Evolutionary conservation across 2,113 vertebrate species (phyloP).

Genomic region (Pseudopodoces humilis): DNA sequence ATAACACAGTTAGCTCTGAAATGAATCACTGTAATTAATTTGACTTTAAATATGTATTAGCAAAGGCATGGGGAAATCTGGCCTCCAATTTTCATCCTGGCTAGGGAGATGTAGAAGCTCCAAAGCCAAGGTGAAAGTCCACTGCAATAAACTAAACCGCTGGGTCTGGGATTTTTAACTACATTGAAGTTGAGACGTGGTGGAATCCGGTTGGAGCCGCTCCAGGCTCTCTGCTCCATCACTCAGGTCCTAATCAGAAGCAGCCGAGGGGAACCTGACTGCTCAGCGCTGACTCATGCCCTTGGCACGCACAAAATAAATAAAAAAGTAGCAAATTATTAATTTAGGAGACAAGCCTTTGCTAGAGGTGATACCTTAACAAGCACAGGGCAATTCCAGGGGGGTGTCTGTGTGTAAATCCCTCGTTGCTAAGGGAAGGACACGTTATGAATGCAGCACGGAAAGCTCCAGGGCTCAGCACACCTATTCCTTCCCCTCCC

Average conservation of each 20-base stretch:
- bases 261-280: background rate
- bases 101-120: background rate
- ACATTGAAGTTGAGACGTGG: background rate
- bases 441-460: background rate
- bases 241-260: conserved; percentile 13
- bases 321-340: conserved; percentile 38
- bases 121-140: background rate
- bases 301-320: conserved; percentile 6
- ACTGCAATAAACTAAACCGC: background rate
- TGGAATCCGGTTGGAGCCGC: conserved; percentile 31
- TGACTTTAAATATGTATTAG: background rate
- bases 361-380: background rate
- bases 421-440: background rate
- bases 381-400: background rate
- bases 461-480: conserved; percentile 22
- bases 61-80: background rate
- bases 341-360: background rate
- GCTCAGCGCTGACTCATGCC: conserved; percentile 33
- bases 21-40: background rate
- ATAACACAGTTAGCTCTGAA: background rate
- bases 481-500: conserved; percentile 32
- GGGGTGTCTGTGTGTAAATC: background rate
- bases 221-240: conserved; percentile 46
- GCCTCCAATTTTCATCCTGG: background rate
- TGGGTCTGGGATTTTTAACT: conserved; percentile 35